Conservation (phyloP, 2,113 vertebrate genomes). For the Corapipo altera region DNA sequence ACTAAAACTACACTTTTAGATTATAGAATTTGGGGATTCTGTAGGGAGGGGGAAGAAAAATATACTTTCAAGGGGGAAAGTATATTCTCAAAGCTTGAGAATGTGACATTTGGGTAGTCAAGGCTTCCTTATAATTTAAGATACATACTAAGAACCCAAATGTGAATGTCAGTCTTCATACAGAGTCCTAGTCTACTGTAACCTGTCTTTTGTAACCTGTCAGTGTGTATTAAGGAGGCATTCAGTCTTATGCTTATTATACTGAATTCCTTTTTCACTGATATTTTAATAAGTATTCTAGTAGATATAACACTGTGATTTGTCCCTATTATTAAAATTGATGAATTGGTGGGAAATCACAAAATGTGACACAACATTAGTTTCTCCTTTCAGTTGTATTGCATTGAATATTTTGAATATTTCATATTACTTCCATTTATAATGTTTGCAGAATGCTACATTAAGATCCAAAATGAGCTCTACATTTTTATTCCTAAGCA, state of each 20-base stretch:
- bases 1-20: not conserved
- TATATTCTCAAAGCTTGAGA: not conserved
- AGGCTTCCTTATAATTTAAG: not conserved
- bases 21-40: not conserved
- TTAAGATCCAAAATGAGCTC: not conserved
- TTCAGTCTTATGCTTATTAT: not conserved
- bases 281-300: not conserved
- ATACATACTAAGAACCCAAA: not conserved
- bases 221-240: not conserved
- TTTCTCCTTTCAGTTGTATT: not conserved
- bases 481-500: not conserved
- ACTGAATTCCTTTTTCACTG: slow-evolving; percentile 2
- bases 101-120: not conserved
- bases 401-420: not conserved
- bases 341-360: not conserved
- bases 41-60: not conserved
- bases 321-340: not conserved
- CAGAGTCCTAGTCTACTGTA: not conserved
- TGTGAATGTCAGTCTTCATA: not conserved
- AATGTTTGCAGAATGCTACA: not conserved
- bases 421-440: not conserved
- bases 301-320: not conserved
- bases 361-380: not conserved
- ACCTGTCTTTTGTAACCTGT: not conserved
- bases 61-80: not conserved